Conservation (phyloP, 2,888 invertebrate genomes). For the Tachina fera region DNA sequence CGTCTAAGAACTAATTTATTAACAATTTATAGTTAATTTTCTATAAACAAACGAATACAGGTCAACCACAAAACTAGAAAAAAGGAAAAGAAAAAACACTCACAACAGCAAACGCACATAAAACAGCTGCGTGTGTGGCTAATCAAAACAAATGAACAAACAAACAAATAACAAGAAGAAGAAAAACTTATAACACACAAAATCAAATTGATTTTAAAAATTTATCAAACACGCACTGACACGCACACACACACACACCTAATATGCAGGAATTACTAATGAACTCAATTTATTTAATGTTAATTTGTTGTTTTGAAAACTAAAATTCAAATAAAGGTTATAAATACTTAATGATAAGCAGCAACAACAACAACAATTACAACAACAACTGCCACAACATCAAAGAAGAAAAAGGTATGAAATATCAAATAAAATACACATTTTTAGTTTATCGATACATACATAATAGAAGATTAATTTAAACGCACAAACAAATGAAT, state of each 20-base stretch:
- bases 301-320: constrained; percentile 48
- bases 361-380: constrained; percentile 8
- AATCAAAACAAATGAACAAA: constrained; percentile 57
- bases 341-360: constrained; percentile 65
- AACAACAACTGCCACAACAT: background rate
- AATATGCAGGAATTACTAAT: constrained; percentile 16
- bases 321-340: constrained; percentile 62
- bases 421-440: constrained; percentile 42
- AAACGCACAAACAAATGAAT: background rate
- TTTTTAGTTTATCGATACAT: constrained; percentile 28
- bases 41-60: constrained; percentile 63
- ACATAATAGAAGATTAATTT: background rate
- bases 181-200: constrained; percentile 23
- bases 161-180: constrained; percentile 2
- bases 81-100: background rate
- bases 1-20: constrained; percentile 69
- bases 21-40: constrained; percentile 71
- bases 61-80: constrained; percentile 55
- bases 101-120: background rate
- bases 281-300: constrained; percentile 36
- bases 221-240: constrained; percentile 8
- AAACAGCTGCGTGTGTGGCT: constrained; percentile 69
- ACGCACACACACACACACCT: background rate
- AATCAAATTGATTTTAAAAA: constrained; percentile 58
- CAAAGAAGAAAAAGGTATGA: constrained; percentile 17